Percentiles rank a stretch among this genome's conserved stretches.
phyloP scores from a whole-genome alignment of 2,113 vertebrate genomes.

The Oryctolagus cuniculus region mOryCun1.1 NC_091449.1:51755501-51756000 shows the following conservation, averaged over 20 bases:
- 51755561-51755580: too few relatives aligned
- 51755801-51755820: neutral
- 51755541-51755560: too few relatives aligned
- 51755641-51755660: slow-evolving; percentile 48
- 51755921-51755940: neutral
- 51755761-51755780: neutral
- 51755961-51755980: neutral
- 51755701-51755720: neutral
- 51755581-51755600: too few relatives aligned
- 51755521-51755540: too few relatives aligned
- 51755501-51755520: too few relatives aligned
- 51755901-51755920: slow-evolving; percentile 42
- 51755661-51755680: slow-evolving; percentile 12
- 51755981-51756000: neutral
- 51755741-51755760: neutral
- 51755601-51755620: slow-evolving; percentile 4
- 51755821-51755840: neutral
- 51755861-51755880: neutral
- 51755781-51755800: neutral
- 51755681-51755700: neutral
- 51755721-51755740: neutral
- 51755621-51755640: slow-evolving; percentile 27
- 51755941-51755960: neutral
- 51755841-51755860: neutral
- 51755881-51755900: neutral